Conservation (phyloP, 2,888 invertebrate species). For the Idaea straminata region DNA sequence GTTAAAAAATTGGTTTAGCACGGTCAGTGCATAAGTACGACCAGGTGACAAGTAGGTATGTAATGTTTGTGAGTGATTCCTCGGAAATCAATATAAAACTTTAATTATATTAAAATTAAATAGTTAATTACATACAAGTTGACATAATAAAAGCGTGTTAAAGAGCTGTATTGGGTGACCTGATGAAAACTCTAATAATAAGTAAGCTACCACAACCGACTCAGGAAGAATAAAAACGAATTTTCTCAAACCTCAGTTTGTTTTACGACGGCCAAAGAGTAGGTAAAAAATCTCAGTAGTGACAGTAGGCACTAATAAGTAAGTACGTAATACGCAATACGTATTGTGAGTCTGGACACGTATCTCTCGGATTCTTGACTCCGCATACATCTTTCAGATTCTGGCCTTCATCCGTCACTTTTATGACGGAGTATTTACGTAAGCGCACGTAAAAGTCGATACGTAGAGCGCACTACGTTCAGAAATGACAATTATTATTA, state of each 20-base stretch:
- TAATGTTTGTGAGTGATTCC: too few species aligned
- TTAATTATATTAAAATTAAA: too few species aligned
- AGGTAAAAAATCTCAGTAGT: conserved; percentile 5
- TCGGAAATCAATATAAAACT: too few species aligned
- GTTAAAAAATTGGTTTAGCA: too few species aligned
- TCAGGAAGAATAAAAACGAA: not conserved
- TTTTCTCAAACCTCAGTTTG: not conserved
- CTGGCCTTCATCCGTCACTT: conserved; percentile 65
- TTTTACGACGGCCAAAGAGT: not conserved
- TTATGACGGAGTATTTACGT: conserved; percentile 72
- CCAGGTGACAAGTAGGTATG: too few species aligned
- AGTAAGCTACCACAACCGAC: not conserved
- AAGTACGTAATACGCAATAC: conserved; percentile 16
- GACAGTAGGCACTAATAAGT: conserved; percentile 22
- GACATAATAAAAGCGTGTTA: too few species aligned
- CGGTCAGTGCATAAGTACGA: too few species aligned
- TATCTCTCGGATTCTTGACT: conserved; percentile 38
- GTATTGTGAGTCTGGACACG: conserved; percentile 35
- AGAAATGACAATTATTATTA: conserved; percentile 32
- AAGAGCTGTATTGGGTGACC: too few species aligned
- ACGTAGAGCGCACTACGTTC: conserved; percentile 35
- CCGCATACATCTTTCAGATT: conserved; percentile 57
- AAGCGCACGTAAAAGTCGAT: conserved; percentile 65
- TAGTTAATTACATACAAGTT: too few species aligned
- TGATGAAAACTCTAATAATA: too few species aligned